A percentile compares a stretch with the other conserved stretches of the same genome.
Conservation (phyloP, 2,113 vertebrate species). For the Lagopus muta region DNA sequence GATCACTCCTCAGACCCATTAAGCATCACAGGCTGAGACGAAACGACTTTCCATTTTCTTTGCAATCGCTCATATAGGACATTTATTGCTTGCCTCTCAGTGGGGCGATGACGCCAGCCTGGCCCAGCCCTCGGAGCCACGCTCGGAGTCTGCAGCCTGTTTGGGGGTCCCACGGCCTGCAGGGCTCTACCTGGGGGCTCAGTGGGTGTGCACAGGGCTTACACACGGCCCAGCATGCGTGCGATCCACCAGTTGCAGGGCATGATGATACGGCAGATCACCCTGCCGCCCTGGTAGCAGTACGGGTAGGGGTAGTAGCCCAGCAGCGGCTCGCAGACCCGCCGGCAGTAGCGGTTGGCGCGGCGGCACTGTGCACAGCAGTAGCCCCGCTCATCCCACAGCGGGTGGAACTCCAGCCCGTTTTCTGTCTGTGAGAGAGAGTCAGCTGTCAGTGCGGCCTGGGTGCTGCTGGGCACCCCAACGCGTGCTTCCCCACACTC, state of each 20-base stretch:
- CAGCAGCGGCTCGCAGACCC: conserved; percentile 90
- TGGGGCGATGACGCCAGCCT: rapidly evolving
- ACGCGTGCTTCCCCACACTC: conserved; percentile 34
- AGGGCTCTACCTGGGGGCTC: background rate
- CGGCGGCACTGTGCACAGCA: conserved; percentile 93
- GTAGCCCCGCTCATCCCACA: conserved; percentile 89
- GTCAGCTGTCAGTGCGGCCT: rapidly evolving
- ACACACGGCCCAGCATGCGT: conserved; percentile 93
- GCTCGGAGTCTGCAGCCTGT: too few relatives aligned
- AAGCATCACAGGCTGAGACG: conserved; percentile 8
- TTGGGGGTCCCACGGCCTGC: too few relatives aligned
- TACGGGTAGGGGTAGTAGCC: conserved; percentile 95
- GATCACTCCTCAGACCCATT: conserved; percentile 41
- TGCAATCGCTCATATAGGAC: conserved; percentile 63
- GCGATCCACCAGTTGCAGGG: conserved; percentile 99
- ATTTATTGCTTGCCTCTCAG: conserved; percentile 54
- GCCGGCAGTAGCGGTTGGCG: conserved; percentile 89
- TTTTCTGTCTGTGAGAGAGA: conserved; percentile 84
- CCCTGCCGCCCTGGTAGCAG: conserved; percentile 93
- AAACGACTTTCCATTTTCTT: conserved; percentile 39
- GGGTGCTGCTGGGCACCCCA: background rate
- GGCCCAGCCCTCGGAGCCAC: background rate
- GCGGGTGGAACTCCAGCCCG: conserved; percentile 90
- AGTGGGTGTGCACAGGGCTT: background rate
- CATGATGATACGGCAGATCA: conserved; percentile 95